Evolutionary conservation across 2,797 vertebrate genomes (phyloP).

Genomic region (Neoniphon sammara): DNA sequence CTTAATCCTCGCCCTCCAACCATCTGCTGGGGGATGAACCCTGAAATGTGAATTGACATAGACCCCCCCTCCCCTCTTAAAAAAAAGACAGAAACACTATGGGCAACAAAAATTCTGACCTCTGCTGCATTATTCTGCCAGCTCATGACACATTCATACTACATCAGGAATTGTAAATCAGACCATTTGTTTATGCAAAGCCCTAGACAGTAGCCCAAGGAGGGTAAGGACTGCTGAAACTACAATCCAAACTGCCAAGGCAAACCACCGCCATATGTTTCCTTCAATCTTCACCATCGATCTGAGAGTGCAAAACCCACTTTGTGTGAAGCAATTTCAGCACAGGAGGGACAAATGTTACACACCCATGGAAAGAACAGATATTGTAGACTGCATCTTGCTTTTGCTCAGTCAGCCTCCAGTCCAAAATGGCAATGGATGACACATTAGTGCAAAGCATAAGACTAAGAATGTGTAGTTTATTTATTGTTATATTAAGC

Average conservation of each 20-base stretch:
- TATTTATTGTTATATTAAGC: too few relatives aligned
- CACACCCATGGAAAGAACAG: neutral
- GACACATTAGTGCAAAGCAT: neutral
- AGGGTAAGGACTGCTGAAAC: conserved; percentile 52
- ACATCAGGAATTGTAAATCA: conserved; percentile 44
- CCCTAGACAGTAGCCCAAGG: conserved; percentile 18
- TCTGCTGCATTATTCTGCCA: neutral
- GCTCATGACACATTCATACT: conserved; percentile 7
- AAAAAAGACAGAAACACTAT: neutral
- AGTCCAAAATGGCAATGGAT: neutral
- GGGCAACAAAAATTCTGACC: neutral
- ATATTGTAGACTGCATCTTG: neutral
- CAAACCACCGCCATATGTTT: conserved; percentile 62
- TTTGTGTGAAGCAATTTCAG: conserved; percentile 25
- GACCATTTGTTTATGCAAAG: conserved; percentile 67
- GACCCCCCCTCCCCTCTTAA: neutral
- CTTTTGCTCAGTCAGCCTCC: neutral
- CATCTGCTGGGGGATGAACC: conserved; percentile 67
- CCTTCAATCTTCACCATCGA: conserved; percentile 50
- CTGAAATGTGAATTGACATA: conserved; percentile 36
- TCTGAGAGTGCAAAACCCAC: conserved; percentile 30
- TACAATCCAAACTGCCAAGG: conserved; percentile 32
- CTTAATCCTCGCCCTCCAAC: conserved; percentile 73
- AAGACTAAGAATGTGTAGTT: too few relatives aligned
- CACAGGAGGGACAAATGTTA: conserved; percentile 19